phyloP scores from a whole-genome alignment of 2,113 vertebrate species.

The Tragelaphus buxtoni region DNA sequence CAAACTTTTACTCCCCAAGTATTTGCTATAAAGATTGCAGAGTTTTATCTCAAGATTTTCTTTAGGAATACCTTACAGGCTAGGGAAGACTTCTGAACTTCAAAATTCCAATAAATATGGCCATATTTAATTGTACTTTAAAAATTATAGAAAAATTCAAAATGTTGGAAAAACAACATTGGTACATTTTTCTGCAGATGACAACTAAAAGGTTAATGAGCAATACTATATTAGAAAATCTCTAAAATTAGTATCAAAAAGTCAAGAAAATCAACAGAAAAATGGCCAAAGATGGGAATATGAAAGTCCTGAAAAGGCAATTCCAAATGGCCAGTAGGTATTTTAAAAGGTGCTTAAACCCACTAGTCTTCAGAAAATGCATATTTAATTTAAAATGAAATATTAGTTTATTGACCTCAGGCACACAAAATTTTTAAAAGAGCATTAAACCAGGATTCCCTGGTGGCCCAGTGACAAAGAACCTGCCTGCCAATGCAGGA shows the following conservation, averaged over 20 bases:
- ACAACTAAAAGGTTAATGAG: neutral
- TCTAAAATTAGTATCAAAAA: neutral
- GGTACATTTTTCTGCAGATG: neutral
- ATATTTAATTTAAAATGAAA: slow-evolving; percentile 17
- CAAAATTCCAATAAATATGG: neutral
- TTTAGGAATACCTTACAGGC: neutral
- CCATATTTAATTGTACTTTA: neutral
- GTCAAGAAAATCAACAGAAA: neutral
- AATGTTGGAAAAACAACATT: neutral
- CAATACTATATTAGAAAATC: neutral
- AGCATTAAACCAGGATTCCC: neutral
- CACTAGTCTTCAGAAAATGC: neutral
- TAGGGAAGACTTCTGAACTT: neutral
- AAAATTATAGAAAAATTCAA: neutral
- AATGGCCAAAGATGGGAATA: neutral
- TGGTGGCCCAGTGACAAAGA: neutral
- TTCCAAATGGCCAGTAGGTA: neutral
- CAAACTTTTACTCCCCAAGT: neutral
- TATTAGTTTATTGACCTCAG: neutral
- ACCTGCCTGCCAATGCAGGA: neutral
- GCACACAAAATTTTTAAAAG: neutral
- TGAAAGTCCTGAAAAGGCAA: neutral
- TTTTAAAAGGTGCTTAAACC: neutral
- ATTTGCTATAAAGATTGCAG: neutral
- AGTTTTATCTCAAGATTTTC: neutral